These are phyloP conservation scores for Pelosia muscerda DNA, from an alignment of 2,888 invertebrate species.

Conservation along the genomic window DNA sequence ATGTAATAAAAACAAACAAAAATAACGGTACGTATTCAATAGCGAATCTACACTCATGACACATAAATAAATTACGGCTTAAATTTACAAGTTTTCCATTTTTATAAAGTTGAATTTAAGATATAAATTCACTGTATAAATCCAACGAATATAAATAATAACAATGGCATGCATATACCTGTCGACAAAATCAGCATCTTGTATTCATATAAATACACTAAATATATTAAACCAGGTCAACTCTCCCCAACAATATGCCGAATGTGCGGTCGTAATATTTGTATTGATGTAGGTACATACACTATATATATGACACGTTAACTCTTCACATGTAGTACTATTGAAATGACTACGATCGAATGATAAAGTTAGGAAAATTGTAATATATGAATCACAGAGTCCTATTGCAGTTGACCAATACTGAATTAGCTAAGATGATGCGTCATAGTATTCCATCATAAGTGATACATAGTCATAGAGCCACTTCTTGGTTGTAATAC, in stretches of 20 bases:
- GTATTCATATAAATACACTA: conserved; percentile 27
- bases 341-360: conserved; percentile 40
- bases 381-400: conserved; percentile 70
- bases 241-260: conserved; percentile 29
- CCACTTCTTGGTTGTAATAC: conserved; percentile 16
- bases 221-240: conserved; percentile 48
- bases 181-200: conserved; percentile 36
- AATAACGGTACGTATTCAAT: background rate
- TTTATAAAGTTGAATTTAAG: background rate
- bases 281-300: conserved; percentile 33
- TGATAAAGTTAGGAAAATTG: conserved; percentile 61
- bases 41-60: background rate
- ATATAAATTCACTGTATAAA: background rate
- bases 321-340: conserved; percentile 23
- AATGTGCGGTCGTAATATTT: conserved; percentile 33
- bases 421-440: conserved; percentile 69
- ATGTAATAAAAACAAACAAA: background rate
- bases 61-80: conserved; percentile 5
- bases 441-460: conserved; percentile 68
- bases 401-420: conserved; percentile 76
- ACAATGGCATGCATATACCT: conserved; percentile 36
- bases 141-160: conserved; percentile 7
- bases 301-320: conserved; percentile 32
- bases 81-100: background rate
- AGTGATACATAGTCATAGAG: conserved; percentile 54